A percentile compares a stretch with the other conserved stretches of the same genome.
phyloP scores from a whole-genome alignment of 2,113 vertebrate genomes.

The Alligator sinensis region DNA sequence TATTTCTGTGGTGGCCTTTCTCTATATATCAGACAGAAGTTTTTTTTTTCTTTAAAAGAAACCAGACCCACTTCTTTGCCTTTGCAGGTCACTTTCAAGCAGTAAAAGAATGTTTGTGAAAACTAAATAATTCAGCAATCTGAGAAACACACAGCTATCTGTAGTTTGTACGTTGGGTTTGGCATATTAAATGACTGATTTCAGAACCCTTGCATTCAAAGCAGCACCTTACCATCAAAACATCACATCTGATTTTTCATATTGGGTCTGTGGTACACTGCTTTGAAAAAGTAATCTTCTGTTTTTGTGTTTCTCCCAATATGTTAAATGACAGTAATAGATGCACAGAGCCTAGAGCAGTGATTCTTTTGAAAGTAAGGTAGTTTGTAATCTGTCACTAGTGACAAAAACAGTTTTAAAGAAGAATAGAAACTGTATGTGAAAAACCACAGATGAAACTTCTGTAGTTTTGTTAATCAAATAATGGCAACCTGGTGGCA shows the following conservation, averaged over 20 bases:
- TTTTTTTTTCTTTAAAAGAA: background rate
- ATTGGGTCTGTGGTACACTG: background rate
- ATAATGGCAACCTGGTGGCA: constrained; percentile 47
- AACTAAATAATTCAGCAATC: background rate
- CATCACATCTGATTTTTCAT: constrained; percentile 14
- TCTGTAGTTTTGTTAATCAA: constrained; percentile 41
- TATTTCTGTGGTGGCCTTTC: background rate
- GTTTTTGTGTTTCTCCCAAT: background rate
- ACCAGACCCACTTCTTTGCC: background rate
- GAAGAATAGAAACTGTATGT: background rate
- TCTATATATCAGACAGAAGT: background rate
- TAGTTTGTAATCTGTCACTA: constrained; percentile 7
- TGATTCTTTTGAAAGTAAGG: constrained; percentile 22
- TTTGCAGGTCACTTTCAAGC: background rate
- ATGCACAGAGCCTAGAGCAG: background rate
- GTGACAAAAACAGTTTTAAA: constrained; percentile 46
- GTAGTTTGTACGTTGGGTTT: background rate
- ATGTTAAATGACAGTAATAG: constrained; percentile 27
- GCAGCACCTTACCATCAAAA: constrained; percentile 5
- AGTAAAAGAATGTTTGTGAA: background rate
- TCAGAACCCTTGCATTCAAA: background rate
- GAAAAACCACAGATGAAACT: constrained; percentile 39
- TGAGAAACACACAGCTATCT: background rate
- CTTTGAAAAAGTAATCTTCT: constrained; percentile 1
- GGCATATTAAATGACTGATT: constrained; percentile 8